Evolutionary conservation across 2,113 vertebrate genomes (phyloP), one percentile per base, ranked within the genome.

Genomic region (Orientallactaga bullata): DNA sequence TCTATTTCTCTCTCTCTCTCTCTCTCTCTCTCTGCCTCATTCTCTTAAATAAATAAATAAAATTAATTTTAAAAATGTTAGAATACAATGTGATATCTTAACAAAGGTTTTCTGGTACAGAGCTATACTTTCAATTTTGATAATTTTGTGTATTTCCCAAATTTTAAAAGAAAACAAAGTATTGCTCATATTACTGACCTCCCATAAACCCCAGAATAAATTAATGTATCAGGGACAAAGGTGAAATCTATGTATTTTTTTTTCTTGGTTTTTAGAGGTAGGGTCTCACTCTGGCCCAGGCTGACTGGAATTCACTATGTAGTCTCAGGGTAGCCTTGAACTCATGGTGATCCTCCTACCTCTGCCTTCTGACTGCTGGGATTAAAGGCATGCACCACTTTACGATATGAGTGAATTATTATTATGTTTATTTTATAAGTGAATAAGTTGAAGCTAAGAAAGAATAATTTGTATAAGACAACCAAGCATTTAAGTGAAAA

Each of bases 381-480:
- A n/a, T n/a, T n/a, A n/a, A n/a, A n/a, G n/a, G n/a, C n/a, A n/a
- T n/a, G n/a, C n/a, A 61, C 85, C 10, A 21, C 26, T 91, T 92
- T 87, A 58, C 1, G 58, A 77, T 80, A 55, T 81, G 76, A 81
- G 20, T 47, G 76, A 89, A 72, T 6, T n/a, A 55, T 79, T 78
- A 55, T 79, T 74, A 82, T 35, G 26, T 92, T 23, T 93, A 73
- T 93, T 95, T 91, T 89, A 39, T 82, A 87, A 68, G 30, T 89
- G 32, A 94, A 87, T 80, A 21, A 91, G 37, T 61, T 81, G 9
- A 89, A 86, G 20, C 55, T 84, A 4, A 85, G 61, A 65, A 37
- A 65, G 24, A 89, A 84, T 80, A 81, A 77, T 89, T 95, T 91
- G 18, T 6, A 80, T 6, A 85, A 63, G 7, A 81, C 30, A 12